Evolutionary conservation across 30 jellyfish, hydroid and myxozoan genomes (phyloP), one percentile per base, ranked within the genome.

Genomic region (Pseudorhiza aurosa): DNA sequence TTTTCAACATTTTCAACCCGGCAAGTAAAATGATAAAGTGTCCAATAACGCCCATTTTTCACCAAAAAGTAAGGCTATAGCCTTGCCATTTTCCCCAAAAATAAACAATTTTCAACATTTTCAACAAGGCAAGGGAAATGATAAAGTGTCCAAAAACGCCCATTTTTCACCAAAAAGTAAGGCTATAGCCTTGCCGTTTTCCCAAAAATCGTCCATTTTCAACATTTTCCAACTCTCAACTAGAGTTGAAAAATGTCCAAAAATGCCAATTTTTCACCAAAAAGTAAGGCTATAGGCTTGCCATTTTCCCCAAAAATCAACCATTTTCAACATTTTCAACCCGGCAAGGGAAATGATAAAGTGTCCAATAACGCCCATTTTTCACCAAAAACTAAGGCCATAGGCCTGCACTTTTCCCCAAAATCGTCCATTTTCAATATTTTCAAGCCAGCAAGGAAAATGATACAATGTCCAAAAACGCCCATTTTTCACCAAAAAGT

Each of bases 201-300:
- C 22, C 65, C 30, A 50, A 50, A 50, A 50, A 50, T 50, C 6
- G 30, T 4, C 65, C 30, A 14, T 50, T 50, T 14, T 50, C n/a
- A 9, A 5, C n/a, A 9, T 5, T 6, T 50, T n/a, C 4, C 4
- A 14, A 4, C 9, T 14, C 22, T 5, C 6, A 17, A 8, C 56
- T 42, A 8, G 17, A 42, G 9, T 42, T 9, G 56, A 8, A 42
- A 42, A 17, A 17, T 17, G 9, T 42, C 17, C 17, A 17, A 9
- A 9, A 8, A 8, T 42, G 56, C 14, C 17, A 8, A 39, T 39
- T 39, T 39, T 39, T 39, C 50, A 39, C 50, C 50, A 39, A 14
- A 50, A 22, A 9, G 22, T n/a, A 50, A 50, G 65, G 65, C 65
- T 50, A 50, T 50, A 50, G 65, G 22, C 30, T 50, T 50, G 22